These are phyloP conservation scores for Lordiphosa andalusiaca DNA, from an alignment of 2,888 invertebrate genomes.

Conservation along the genomic window DNA sequence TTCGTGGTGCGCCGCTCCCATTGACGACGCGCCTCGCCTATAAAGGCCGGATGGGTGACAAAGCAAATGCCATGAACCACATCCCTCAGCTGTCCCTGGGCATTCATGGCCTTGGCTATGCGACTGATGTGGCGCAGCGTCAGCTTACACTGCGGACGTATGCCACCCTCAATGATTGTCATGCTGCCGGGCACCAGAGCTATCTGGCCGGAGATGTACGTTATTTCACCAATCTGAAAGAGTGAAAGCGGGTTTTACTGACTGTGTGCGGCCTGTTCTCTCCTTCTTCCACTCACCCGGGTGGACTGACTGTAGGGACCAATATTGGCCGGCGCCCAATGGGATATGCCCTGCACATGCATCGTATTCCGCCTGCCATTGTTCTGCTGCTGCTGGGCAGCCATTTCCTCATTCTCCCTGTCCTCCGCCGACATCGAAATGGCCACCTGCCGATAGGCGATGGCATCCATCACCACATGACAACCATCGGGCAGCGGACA, in stretches of 20 bases:
- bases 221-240: constrained; percentile 91
- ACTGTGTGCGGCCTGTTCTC: too few species aligned
- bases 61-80: constrained; percentile 95
- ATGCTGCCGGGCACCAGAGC: constrained; percentile 92
- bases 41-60: constrained; percentile 86
- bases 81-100: constrained; percentile 88
- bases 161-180: constrained; percentile 88
- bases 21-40: constrained; percentile 88
- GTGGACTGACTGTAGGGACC: constrained; percentile 97
- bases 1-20: constrained; percentile 92
- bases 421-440: constrained; percentile 41
- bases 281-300: constrained; percentile 82
- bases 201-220: constrained; percentile 95
- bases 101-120: constrained; percentile 89
- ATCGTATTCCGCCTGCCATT: constrained; percentile 86
- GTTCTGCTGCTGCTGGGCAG: constrained; percentile 36
- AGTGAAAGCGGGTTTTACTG: too few species aligned
- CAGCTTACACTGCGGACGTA: constrained; percentile 90
- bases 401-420: constrained; percentile 30
- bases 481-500: constrained; percentile 86
- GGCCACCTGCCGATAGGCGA: constrained; percentile 82
- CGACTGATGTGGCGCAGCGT: constrained; percentile 91
- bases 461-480: constrained; percentile 89
- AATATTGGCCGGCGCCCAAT: constrained; percentile 99
- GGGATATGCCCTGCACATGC: constrained; percentile 97